Conservation (phyloP, 2,113 vertebrate species). For the Poecilia latipinna region DNA sequence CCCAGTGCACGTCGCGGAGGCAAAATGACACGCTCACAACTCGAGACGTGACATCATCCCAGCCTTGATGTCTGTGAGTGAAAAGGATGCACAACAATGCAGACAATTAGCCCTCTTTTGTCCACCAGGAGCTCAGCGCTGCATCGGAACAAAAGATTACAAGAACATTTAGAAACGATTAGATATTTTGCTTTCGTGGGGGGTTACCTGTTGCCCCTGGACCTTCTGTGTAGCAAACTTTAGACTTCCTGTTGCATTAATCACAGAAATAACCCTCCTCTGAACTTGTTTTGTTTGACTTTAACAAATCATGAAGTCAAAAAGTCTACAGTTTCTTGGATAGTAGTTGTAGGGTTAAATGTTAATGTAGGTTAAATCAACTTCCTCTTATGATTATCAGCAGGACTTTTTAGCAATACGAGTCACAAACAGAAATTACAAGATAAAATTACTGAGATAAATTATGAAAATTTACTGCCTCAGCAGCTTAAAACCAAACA, state of each 20-base stretch:
- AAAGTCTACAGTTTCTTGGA: not conserved
- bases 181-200: rapidly evolving
- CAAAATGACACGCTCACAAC: slow-evolving; percentile 46
- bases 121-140: not conserved
- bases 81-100: slow-evolving; percentile 16
- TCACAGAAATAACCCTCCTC: not conserved
- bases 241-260: not conserved
- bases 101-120: slow-evolving; percentile 3
- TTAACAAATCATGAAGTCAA: not conserved
- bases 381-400: no score
- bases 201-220: no score
- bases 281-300: not conserved
- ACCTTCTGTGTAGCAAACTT: no score
- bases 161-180: not conserved
- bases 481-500: no score
- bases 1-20: slow-evolving; percentile 24
- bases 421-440: no score
- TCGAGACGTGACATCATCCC: slow-evolving; percentile 67
- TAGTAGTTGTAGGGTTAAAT: not conserved
- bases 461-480: no score
- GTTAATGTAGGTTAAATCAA: not conserved
- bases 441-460: no score
- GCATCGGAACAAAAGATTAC: not conserved
- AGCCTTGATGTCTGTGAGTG: slow-evolving; percentile 34
- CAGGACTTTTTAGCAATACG: no score